Base-by-base conservation (phyloP, 1,140 invertebrate species). In the Macrosteles quadrilineatus region DNA sequence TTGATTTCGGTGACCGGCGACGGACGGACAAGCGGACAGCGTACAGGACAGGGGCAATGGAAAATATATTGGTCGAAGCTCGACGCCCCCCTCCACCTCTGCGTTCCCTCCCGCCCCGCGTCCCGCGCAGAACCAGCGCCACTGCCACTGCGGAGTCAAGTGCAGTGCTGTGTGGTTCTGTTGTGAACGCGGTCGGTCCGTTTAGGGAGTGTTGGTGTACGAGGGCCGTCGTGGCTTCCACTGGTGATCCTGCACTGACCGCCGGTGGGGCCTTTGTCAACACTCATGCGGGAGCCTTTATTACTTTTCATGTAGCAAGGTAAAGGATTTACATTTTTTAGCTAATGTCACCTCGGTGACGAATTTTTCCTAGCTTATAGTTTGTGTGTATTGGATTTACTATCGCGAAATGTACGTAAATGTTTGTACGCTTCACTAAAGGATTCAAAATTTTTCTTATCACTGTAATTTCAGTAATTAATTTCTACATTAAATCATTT, bases 301-400 rank as follows among this genome's bases (percentile, higher is more conserved):
- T 82, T 81, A 78, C 81, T 82, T 82, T 82, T 81, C 81, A 83
- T 83, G 81, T 83, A 83, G 82, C 81, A 82, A 83, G 81, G 82
- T 83, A 83, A 83, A 80, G 32, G 32, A 36, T 36, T 36, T 36
- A 6, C 32, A 36, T 14, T 36, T 6, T 55, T 25, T 27, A 19
- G n/a, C n/a, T n/a, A n/a, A n/a, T n/a, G n/a, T n/a, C n/a, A n/a
- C n/a, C n/a, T n/a, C n/a, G n/a, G n/a, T n/a, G n/a, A n/a, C n/a
- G n/a, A n/a, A n/a, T n/a, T n/a, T n/a, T n/a, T n/a, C n/a, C n/a
- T n/a, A n/a, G n/a, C n/a, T n/a, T n/a, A n/a, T n/a, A n/a, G n/a
- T n/a, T n/a, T n/a, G n/a, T n/a, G n/a, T n/a, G n/a, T n/a, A n/a
- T n/a, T n/a, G n/a, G n/a, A n/a, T n/a, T n/a, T n/a, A n/a, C n/a